Conservation (phyloP, 2,797 vertebrate species). For the Pipistrellus kuhlii region DNA sequence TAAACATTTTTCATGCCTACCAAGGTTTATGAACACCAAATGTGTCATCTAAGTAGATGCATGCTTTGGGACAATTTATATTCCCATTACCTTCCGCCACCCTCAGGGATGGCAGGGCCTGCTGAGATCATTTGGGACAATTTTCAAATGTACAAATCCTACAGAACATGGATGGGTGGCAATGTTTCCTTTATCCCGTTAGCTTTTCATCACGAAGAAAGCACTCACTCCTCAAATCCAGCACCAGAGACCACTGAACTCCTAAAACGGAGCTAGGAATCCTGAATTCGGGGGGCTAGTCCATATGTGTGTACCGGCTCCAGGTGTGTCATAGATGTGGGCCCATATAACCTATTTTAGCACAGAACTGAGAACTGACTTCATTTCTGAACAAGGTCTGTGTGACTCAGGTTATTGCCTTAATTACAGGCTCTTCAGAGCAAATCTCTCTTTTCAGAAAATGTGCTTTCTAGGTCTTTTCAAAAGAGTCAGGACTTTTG, state of each 20-base stretch:
- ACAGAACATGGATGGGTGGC: accelerated
- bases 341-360: accelerated
- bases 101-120: background rate
- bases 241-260: too few species aligned
- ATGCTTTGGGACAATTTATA: accelerated
- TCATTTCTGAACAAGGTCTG: background rate
- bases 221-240: background rate
- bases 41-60: background rate
- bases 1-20: background rate
- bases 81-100: background rate
- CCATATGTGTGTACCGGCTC: too few species aligned
- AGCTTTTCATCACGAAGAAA: background rate
- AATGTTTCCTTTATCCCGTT: background rate
- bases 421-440: background rate
- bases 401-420: background rate
- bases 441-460: background rate
- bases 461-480: background rate
- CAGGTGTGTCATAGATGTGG: accelerated
- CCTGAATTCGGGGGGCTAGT: accelerated
- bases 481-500: background rate
- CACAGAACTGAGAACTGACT: accelerated
- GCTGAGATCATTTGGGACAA: background rate
- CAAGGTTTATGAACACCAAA: too few species aligned
- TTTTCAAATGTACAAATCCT: too few species aligned
- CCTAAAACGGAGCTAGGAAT: accelerated